Evolutionary conservation across 2,888 invertebrate species (phyloP), one percentile per base, ranked within the genome.

Genomic region (Netelia fuscicornis): DNA sequence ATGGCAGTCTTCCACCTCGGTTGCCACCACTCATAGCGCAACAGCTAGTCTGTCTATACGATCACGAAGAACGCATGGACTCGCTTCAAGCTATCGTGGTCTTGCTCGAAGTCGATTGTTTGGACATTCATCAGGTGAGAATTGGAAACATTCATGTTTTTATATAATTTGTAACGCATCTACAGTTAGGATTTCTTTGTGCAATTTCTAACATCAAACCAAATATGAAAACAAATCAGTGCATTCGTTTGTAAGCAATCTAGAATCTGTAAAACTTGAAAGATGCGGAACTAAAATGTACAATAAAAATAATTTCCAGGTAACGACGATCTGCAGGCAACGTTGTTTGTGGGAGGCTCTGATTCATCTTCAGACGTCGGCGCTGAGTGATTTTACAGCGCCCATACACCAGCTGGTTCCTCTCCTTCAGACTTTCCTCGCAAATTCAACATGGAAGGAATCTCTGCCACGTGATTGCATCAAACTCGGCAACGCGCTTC

Each of bases 401-500:
- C 97, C 97, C 0, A 95, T 98, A 90, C 96, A 96, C 89, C 96
- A 96, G 91, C 94, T 96, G 64, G 92, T 95, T 84, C 94, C 94
- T 64, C 93, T 95, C 88, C 94, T 96, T 86, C 93, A 94, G 81
- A 90, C 89, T 84, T 94, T 94, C 10, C 93, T 95, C 25, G 86
- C 87, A 0, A 89, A 87, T 42, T 78, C 83, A 8, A 86, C 85
- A 37, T 86, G 83, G 81, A 87, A 89, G 25, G 86, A 85, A 25
- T 77, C 62, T 52, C 80, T 91, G 13, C 87, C 92, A 0, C 89
- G 91, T 65, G 92, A 93, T 25, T 92, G 90, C 60, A 92, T 93
- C 87, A 95, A 95, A 89, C 94, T 98, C 64, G 98, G 98, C 8
- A 98, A 98, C 91, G 97, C 97, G 86, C 94, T 98, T 87, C 94